These are phyloP conservation scores for Oceanodroma leucorhoa DNA, from an alignment of 2,797 vertebrate species.

Conservation along the genomic window DNA sequence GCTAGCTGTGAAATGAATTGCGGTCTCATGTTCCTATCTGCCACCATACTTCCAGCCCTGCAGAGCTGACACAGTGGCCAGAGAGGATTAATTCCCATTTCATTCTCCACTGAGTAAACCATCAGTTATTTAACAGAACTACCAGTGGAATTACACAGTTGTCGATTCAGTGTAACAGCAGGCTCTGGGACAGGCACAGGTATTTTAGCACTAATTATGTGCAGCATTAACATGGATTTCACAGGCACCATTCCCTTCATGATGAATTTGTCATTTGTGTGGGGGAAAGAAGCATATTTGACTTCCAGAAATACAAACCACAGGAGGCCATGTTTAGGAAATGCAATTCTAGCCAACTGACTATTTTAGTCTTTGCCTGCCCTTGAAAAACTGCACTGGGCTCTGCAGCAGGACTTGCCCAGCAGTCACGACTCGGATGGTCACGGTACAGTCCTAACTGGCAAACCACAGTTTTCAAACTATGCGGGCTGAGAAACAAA, in stretches of 20 bases:
- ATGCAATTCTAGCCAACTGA: not conserved
- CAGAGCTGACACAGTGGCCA: not conserved
- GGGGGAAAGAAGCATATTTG: not conserved
- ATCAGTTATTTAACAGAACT: not conserved
- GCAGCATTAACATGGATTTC: not conserved
- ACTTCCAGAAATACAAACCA: not conserved
- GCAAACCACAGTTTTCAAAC: not conserved
- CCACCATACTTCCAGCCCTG: not conserved
- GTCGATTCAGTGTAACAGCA: not conserved
- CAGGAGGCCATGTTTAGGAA: not conserved
- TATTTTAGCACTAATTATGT: not conserved
- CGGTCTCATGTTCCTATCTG: not conserved
- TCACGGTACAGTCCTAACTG: not conserved
- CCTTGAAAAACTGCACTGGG: not conserved
- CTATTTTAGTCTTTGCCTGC: not conserved
- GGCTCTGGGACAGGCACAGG: not conserved
- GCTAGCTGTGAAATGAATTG: not conserved
- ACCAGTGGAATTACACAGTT: not conserved
- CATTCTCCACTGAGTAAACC: not conserved
- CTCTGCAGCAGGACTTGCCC: not conserved
- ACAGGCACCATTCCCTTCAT: not conserved
- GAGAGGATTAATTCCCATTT: not conserved
- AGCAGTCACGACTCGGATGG: rapidly evolving
- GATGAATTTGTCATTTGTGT: not conserved
- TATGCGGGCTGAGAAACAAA: not conserved